Base-by-base conservation (phyloP, 2,888 invertebrate genomes). In the Allacma fusca region DNA sequence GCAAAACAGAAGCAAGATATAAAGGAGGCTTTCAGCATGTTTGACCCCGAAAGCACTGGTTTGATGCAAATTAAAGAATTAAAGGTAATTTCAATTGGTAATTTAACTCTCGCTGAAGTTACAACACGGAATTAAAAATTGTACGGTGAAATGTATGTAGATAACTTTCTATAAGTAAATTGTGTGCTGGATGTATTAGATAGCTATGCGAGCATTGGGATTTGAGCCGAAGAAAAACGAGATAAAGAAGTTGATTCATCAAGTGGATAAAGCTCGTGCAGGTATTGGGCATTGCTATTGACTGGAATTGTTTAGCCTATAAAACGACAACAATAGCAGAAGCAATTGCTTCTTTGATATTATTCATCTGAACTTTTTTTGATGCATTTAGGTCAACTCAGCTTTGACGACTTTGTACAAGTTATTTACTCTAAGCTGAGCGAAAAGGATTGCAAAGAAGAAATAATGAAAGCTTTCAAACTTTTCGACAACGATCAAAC, bases 191-290 rank as follows among this genome's bases (percentile, higher is more conserved):
- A 34, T 34, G 4, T 34, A 9, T 12, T 75, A 90, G 89, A 88
- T 90, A 80, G 97, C 97, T 0, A 95, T 98, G 85, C 89, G 98
- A 82, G 98, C 98, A 0, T 88, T 99, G 16, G 98, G 98, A 0
- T 98, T 98, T 88, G 98, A 99, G 86, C 98, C 98, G 0, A 95
- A 95, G 85, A 97, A 97, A 86, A 97, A 98, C 86, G 98, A 98
- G 88, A 95, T 99, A 24, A 97, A 97, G 87, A 94, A 94, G 86
- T 94, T 98, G 91, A 91, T 95, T 82, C 91, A 93, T 1, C 95
- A 96, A 87, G 92, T 96, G 80, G 96, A 97, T 86, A 95, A 94
- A 86, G 92, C 93, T 81, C 92, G 92, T 62, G 91, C 92, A 85
- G 96, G 95, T 70, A n/a, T 91, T 28, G 9, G 16, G 9, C 62